Percentiles rank a stretch among this genome's conserved stretches.
Conservation (phyloP, 2,888 invertebrate species). For the Cylloceria caligata region DNA sequence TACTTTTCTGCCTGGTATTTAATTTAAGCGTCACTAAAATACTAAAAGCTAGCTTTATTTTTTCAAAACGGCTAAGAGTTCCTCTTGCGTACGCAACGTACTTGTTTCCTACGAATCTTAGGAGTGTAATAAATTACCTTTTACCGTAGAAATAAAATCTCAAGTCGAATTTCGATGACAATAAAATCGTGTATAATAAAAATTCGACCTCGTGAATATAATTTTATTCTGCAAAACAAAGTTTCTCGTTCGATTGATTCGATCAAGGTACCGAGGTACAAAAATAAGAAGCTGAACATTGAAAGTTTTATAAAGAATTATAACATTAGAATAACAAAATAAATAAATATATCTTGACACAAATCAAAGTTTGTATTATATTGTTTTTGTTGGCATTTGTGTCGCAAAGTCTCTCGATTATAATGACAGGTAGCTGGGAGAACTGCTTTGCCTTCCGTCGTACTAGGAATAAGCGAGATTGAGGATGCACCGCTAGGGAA, state of each 20-base stretch:
- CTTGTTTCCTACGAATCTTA: too few species aligned
- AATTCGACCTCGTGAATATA: too few species aligned
- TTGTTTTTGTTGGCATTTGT: not conserved
- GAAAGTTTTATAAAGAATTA: too few species aligned
- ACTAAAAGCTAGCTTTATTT: constrained; percentile 13
- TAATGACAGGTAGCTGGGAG: not conserved
- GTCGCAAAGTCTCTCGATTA: constrained; percentile 29
- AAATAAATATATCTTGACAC: not conserved
- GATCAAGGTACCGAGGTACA: too few species aligned
- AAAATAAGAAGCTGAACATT: too few species aligned
- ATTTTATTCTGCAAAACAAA: too few species aligned
- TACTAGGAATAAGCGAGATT: constrained; percentile 27
- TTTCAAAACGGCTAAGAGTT: too few species aligned
- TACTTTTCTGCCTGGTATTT: too few species aligned
- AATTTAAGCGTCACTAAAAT: not conserved
- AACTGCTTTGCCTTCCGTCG: constrained; percentile 1
- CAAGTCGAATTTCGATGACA: not conserved
- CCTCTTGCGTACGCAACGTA: too few species aligned
- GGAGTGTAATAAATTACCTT: too few species aligned
- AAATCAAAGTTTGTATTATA: not conserved
- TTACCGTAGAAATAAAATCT: too few species aligned
- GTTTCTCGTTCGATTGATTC: too few species aligned
- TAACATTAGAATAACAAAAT: not conserved
- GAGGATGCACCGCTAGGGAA: constrained; percentile 36
- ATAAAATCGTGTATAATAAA: not conserved